Evolutionary conservation across 1,140 invertebrate genomes (phyloP), one percentile per base, ranked within the genome.

Genomic region (Glossosoma conforme): DNA sequence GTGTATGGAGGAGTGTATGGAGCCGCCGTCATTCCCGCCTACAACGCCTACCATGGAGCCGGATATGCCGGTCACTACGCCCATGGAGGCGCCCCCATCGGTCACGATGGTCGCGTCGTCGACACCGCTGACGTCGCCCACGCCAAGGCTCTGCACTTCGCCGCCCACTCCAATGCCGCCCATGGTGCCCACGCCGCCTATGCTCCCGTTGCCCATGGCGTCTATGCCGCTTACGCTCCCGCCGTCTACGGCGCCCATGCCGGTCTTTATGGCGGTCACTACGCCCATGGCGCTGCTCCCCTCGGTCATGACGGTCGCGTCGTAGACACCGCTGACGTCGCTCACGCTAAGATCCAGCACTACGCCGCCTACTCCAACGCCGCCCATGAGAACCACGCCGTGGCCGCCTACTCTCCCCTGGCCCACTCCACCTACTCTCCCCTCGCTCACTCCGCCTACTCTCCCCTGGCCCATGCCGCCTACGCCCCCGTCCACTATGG

Each of bases 71-170:
- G 21, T n/a, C 20, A 37, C 2, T 3, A 40, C 25, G 1, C 42
- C 40, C 18, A 1, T 60, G 11, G 20, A 46, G 1, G 10, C 59
- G 13, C 44, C 59, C 28, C 47, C 20, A 11, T 54, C 13, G 52
- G 44, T 21, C 44, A 42, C 38, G 54, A 52, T 24, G 54, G 54
- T 25, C 49, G 45, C n/a, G 49, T 52, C 10, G 44, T 57, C 54
- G 72, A 74, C 63, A 74, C 72, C 19, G 69, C 72, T 43, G 72
- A 74, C 54, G 72, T 74, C 43, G 72, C 72, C n/a, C 69, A 72
- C 49, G 72, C 72, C 13, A 67, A 70, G 32, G 68, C 72, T 20
- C 67, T 68, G 8, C 72, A 73, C 60, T 58, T 71, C 21, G 52
- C 65, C 30, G 51, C 56, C 19, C n/a, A 40, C 30, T 38, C 28